These are phyloP conservation scores for Tamandua tetradactyla DNA, from an alignment of 2,797 vertebrate genomes.

Conservation along the genomic window DNA sequence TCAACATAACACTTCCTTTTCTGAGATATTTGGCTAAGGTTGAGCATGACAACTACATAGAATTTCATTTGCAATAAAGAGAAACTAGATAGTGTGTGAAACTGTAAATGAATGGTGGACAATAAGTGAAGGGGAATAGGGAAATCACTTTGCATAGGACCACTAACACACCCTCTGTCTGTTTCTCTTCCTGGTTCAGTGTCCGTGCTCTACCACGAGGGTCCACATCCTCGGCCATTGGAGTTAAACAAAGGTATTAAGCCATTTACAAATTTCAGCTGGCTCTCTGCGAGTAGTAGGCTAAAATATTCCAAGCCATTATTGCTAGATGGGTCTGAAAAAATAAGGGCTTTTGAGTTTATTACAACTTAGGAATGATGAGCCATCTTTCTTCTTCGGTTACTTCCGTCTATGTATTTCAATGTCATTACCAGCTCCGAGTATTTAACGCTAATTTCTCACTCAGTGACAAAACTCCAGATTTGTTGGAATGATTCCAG, in stretches of 20 bases:
- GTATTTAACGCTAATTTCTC: conserved; percentile 76
- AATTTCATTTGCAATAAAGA: not conserved
- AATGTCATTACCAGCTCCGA: conserved; percentile 54
- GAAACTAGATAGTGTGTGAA: not conserved
- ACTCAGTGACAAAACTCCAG: conserved; percentile 74
- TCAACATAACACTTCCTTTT: not conserved
- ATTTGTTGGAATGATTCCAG: conserved; percentile 75
- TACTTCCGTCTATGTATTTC: conserved; percentile 35
- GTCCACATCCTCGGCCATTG: not conserved
- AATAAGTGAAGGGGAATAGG: not conserved
- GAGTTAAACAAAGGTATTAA: not conserved
- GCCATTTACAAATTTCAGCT: not conserved
- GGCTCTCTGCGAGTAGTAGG: not conserved
- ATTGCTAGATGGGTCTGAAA: not conserved
- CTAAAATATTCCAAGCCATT: not conserved
- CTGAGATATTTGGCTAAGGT: not conserved
- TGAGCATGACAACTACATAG: not conserved
- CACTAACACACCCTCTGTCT: not conserved
- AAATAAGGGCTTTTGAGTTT: conserved; percentile 10
- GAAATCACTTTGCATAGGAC: accelerated
- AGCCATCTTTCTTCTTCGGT: conserved; percentile 1
- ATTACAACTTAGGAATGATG: conserved; percentile 9
- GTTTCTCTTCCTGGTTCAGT: not conserved
- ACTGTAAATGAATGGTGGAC: not conserved
- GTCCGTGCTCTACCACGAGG: not conserved